Percentiles rank a stretch among this genome's conserved stretches.
Evolutionary conservation across 2,113 vertebrate genomes (phyloP).

Genomic region (Forbesichthys agassizii): DNA sequence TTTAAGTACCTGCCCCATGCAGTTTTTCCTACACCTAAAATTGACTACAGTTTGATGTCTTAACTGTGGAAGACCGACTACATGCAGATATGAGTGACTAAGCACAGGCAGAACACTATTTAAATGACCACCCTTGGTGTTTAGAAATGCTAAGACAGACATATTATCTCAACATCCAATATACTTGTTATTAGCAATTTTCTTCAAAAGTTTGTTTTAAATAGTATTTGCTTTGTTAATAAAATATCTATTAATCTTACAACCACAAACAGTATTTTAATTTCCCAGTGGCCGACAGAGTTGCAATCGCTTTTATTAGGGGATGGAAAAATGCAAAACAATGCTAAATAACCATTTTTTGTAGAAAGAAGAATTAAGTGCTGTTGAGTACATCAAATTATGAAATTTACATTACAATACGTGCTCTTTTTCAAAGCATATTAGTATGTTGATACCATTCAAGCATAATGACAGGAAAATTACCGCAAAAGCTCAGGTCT

Average conservation of each 20-base stretch:
- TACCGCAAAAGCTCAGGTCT: not conserved
- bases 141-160: not conserved
- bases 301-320: not conserved
- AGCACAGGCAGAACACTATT: no score
- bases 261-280: not conserved
- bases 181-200: not conserved
- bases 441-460: conserved; percentile 29
- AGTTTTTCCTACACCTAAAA: conserved; percentile 60
- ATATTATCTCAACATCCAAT: conserved; percentile 15
- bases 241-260: conserved; percentile 18
- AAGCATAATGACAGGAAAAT: conserved; percentile 11
- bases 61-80: conserved; percentile 58
- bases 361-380: no score
- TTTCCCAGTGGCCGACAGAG: not conserved
- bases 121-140: no score
- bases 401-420: conserved; percentile 4
- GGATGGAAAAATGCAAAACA: conserved; percentile 8
- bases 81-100: conserved; percentile 41
- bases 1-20: conserved; percentile 26
- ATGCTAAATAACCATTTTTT: not conserved
- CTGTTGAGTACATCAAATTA: not conserved
- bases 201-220: conserved; percentile 9
- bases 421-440: conserved; percentile 4
- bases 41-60: conserved; percentile 66
- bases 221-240: not conserved